Percentiles rank a stretch among this genome's conserved stretches.
Conservation (phyloP, 2,113 vertebrate species). For the Isurus oxyrinchus region DNA sequence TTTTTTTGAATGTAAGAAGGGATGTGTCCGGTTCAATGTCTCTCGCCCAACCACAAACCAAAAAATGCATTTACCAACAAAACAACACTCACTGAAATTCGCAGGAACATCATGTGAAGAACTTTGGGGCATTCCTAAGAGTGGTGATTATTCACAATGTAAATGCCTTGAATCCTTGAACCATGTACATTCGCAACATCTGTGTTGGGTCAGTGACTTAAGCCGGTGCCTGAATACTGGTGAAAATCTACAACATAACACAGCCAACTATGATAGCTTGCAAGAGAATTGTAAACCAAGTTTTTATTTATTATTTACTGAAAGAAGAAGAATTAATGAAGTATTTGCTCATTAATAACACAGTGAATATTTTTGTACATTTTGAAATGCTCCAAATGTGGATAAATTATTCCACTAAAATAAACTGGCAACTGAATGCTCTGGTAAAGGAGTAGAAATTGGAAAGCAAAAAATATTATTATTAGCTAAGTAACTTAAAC, state of each 20-base stretch:
- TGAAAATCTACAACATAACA: neutral
- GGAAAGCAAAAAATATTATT: neutral
- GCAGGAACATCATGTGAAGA: neutral
- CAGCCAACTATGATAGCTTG: neutral
- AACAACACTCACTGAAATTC: neutral
- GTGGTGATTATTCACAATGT: neutral
- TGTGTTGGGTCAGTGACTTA: neutral
- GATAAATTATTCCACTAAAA: constrained; percentile 10
- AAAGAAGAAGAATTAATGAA: neutral
- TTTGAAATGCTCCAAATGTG: neutral
- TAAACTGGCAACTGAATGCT: neutral
- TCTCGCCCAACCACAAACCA: neutral
- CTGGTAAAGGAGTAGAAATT: neutral
- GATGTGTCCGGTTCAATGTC: neutral
- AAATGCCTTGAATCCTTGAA: neutral
- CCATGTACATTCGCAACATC: neutral
- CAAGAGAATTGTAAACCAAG: neutral
- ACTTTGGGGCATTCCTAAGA: neutral
- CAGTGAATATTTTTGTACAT: neutral
- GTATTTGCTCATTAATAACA: constrained; percentile 2
- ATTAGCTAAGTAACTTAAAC: constrained; percentile 5
- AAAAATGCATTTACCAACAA: neutral
- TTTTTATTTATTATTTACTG: constrained; percentile 18
- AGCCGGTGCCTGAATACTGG: neutral
- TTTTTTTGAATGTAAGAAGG: neutral